Conservation (phyloP, 2,888 invertebrate genomes). For the Catocala nupta region DNA sequence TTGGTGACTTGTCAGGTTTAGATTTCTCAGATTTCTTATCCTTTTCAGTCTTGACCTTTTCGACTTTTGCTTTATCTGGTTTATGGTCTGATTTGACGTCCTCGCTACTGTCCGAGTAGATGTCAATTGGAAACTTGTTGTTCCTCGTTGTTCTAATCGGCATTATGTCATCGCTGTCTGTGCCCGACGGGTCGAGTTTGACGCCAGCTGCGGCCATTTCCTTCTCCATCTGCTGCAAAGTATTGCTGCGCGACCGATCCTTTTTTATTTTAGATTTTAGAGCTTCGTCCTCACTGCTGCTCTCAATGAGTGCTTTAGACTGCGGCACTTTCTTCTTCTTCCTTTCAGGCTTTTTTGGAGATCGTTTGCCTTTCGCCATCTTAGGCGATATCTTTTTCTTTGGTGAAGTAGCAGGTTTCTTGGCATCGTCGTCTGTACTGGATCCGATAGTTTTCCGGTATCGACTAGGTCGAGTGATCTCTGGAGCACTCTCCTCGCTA, state of each 20-base stretch:
- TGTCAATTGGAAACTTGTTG: constrained; percentile 89
- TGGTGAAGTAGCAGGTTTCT: constrained; percentile 76
- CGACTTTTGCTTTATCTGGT: constrained; percentile 74
- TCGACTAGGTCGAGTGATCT: constrained; percentile 68
- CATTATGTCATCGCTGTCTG: constrained; percentile 93
- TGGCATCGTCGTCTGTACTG: constrained; percentile 87
- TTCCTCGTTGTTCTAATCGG: constrained; percentile 88
- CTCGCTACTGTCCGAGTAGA: constrained; percentile 95
- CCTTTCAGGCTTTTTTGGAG: constrained; percentile 78
- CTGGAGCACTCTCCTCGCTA: constrained; percentile 82
- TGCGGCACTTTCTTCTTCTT: constrained; percentile 84
- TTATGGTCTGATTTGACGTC: constrained; percentile 65
- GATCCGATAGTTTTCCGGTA: constrained; percentile 82
- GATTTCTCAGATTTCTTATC: constrained; percentile 80
- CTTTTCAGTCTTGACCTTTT: constrained; percentile 84
- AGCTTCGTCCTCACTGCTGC: constrained; percentile 89
- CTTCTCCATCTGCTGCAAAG: constrained; percentile 91
- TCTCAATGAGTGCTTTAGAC: constrained; percentile 84
- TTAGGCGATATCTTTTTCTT: constrained; percentile 84
- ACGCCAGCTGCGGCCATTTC: constrained; percentile 90
- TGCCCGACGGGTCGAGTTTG: constrained; percentile 86
- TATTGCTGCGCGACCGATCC: constrained; percentile 84
- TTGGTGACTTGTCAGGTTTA: constrained; percentile 77
- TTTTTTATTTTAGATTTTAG: constrained; percentile 75
- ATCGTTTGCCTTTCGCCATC: constrained; percentile 72